A percentile compares a stretch with the other conserved stretches of the same genome.
phyloP scores from a whole-genome alignment of 1,140 invertebrate genomes.

The Panagrolaimus sp. region DNA sequence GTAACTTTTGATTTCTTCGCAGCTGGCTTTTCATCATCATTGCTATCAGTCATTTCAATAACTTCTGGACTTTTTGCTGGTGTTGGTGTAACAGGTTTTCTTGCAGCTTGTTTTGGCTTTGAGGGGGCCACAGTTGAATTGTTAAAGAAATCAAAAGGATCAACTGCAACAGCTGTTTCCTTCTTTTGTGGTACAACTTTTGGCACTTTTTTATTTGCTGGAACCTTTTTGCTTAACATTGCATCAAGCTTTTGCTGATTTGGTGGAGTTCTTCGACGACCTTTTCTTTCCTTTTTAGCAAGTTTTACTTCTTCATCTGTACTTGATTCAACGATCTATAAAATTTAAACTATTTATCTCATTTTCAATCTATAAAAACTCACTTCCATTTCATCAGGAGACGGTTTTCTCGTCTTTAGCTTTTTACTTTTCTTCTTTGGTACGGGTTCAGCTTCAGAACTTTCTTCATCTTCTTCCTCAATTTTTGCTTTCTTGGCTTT shows the following conservation, averaged over 20 bases:
- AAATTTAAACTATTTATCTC: too few relatives aligned
- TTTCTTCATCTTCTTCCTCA: too few relatives aligned
- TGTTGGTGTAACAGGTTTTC: not conserved
- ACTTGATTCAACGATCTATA: too few relatives aligned
- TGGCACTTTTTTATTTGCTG: not conserved
- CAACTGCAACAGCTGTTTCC: not conserved
- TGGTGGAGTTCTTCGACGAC: not conserved
- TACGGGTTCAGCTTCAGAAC: too few relatives aligned
- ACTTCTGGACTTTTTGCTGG: not conserved
- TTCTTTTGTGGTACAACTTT: not conserved
- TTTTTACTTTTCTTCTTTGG: too few relatives aligned
- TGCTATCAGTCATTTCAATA: not conserved
- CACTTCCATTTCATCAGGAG: too few relatives aligned
- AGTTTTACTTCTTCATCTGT: too few relatives aligned
- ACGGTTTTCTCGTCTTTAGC: too few relatives aligned
- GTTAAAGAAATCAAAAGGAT: slow-evolving; percentile 4
- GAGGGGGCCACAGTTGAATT: not conserved
- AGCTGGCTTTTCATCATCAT: not conserved
- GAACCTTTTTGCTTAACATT: not conserved
- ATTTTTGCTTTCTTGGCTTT: not conserved
- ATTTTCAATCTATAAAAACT: too few relatives aligned
- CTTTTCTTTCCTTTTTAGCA: not conserved
- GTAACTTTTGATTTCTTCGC: not conserved
- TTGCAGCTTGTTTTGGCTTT: not conserved
- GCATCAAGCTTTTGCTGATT: slow-evolving; percentile 5